Conservation (phyloP, 2,888 invertebrate species). For the Synergus japonicus region DNA sequence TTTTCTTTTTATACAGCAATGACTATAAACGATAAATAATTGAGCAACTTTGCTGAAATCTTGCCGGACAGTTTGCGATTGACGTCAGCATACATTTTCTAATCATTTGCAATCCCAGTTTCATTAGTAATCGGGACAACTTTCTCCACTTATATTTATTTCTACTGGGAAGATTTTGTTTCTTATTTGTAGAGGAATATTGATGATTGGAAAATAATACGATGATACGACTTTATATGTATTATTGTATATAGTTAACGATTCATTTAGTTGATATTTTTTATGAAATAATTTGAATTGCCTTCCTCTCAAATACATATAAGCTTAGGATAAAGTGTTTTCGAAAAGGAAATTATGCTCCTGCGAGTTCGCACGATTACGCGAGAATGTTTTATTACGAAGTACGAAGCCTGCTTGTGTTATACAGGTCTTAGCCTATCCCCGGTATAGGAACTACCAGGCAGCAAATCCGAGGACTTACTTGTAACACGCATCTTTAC, state of each 20-base stretch:
- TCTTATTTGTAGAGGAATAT: not conserved
- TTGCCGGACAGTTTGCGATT: not conserved
- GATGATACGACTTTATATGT: not conserved
- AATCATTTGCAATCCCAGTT: not conserved
- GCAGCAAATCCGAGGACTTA: constrained; percentile 41
- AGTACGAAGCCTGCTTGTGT: constrained; percentile 44
- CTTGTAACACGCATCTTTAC: constrained; percentile 45
- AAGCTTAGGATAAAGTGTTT: not conserved
- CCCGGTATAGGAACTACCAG: constrained; percentile 48
- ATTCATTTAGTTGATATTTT: not conserved
- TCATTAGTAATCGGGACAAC: not conserved
- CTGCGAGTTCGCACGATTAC: constrained; percentile 62
- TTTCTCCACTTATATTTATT: not conserved
- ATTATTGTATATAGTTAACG: no score
- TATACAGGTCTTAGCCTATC: constrained; percentile 54
- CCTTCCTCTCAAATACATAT: not conserved
- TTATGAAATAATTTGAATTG: not conserved
- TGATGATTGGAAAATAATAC: not conserved
- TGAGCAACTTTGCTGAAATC: not conserved
- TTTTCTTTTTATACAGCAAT: not conserved
- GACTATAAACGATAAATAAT: not conserved
- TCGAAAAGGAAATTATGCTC: constrained; percentile 51
- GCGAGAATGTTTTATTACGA: constrained; percentile 57
- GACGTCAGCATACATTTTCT: not conserved
- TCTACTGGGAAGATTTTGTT: not conserved